A percentile compares a stretch with the other conserved stretches of the same genome.
Evolutionary conservation across 2,113 vertebrate genomes (phyloP).

Genomic region (Axis porcinus): DNA sequence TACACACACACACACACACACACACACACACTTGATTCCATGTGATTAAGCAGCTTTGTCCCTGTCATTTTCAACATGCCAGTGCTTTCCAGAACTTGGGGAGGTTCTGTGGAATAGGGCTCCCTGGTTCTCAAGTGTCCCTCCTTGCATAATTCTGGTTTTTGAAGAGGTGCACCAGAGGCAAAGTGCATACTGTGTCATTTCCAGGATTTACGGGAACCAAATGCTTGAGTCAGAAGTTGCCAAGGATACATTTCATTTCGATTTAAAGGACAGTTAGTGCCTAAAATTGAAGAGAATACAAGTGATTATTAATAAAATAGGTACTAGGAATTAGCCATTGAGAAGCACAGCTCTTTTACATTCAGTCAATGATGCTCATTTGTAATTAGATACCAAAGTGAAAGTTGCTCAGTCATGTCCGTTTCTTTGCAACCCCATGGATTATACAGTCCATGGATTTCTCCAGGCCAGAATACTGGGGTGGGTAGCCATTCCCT

Average conservation of each 20-base stretch:
- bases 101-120: background rate
- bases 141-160: conserved; percentile 51
- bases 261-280: conserved; percentile 44
- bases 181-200: conserved; percentile 53
- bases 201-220: conserved; percentile 64
- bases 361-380: background rate
- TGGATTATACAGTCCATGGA: background rate
- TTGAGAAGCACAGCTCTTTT: background rate
- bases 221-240: conserved; percentile 3
- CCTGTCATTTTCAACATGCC: conserved; percentile 60
- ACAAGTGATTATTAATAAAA: conserved; percentile 32
- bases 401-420: background rate
- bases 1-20: background rate
- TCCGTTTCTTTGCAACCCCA: background rate
- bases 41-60: conserved; percentile 52
- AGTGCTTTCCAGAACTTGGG: conserved; percentile 35
- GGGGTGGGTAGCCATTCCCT: background rate
- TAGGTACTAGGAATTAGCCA: background rate
- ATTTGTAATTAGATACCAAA: background rate
- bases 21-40: conserved; percentile 11
- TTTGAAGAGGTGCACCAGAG: conserved; percentile 68
- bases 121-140: background rate
- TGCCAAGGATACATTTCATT: conserved; percentile 67
- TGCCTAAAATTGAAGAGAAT: conserved; percentile 46
- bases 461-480: background rate